Conservation (phyloP, 2,113 vertebrate genomes). For the Myrmecobius fasciatus region DNA sequence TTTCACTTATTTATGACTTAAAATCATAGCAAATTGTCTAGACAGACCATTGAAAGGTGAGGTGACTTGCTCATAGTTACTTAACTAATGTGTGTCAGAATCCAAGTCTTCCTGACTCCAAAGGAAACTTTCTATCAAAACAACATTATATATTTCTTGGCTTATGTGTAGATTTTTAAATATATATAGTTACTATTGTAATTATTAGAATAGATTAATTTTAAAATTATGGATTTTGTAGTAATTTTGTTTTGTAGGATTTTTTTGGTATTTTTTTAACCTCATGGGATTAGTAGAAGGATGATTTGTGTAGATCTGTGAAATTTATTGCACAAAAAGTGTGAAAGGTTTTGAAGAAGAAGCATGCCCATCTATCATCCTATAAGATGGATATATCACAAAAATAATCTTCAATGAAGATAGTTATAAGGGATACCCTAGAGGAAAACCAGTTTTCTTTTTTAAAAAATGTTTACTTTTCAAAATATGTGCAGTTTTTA, state of each 20-base stretch:
- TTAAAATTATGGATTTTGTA: background rate
- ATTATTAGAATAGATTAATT: background rate
- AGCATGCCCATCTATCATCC: background rate
- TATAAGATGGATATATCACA: background rate
- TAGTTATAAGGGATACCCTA: background rate
- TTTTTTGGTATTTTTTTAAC: background rate
- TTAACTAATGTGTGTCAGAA: background rate
- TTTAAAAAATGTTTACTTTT: too few species aligned
- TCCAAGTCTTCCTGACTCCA: background rate
- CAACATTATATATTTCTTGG: background rate
- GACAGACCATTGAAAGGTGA: background rate
- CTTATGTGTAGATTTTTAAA: background rate
- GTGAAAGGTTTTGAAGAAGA: background rate
- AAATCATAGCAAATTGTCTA: background rate
- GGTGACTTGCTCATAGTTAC: too few species aligned
- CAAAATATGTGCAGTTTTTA: too few species aligned
- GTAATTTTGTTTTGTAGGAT: background rate
- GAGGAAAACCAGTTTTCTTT: background rate
- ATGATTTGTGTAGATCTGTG: background rate
- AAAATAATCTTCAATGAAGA: background rate
- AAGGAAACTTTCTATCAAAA: background rate
- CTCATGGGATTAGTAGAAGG: background rate
- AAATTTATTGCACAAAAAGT: background rate
- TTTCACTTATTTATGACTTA: background rate
- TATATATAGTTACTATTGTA: background rate